Base-by-base conservation (phyloP, 64 coral and sea anemone genomes). In the Porites lutea region DNA sequence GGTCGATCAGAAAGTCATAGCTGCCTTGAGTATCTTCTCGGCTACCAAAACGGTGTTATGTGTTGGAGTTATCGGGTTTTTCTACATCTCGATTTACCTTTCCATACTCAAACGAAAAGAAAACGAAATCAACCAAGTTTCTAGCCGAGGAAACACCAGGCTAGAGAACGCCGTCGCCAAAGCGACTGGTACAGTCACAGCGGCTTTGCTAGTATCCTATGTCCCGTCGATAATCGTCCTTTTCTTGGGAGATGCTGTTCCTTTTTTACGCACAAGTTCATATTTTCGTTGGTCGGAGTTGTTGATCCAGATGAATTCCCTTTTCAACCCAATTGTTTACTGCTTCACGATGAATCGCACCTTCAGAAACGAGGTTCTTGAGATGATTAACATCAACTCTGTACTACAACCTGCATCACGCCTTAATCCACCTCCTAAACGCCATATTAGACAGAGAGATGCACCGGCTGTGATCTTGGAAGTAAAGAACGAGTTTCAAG, bases 281-380 rank as follows among this genome's bases (percentile, higher is more conserved):
- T 48, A 43, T 82, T 82, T 82, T 44, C 59, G 58, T 82, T 82
- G 79, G 79, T 64, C 79, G 13, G 54, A 82, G 27, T 18, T 82
- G 59, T 5, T 65, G 59, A 23, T 37, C 48, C 79, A 82, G 14
- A 23, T 82, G 59, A 82, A 82, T 13, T 82, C 79, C 37, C 79
- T 82, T 11, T 8, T 82, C 0, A 64, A 82, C 15, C 79, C 79
- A 44, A 4, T 82, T 0, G 27, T 82, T 3, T 64, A 64, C 44
- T 82, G 79, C 59, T 82, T 82, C 14, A 59, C 65, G 43, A 57
- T 82, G 1, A 82, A 82, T 43, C 59, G 79, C 45, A 5, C 45
- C 10, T 82, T 82, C 53, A 82, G 79, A 82, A 45, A 27, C 8
- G 79, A 82, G 12, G 59, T 8, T 46, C 12, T 82, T 3, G 48